Percentiles rank a stretch among this genome's conserved stretches.
Evolutionary conservation across 2,797 vertebrate genomes (phyloP).

Genomic region (Anolis apletophallus): DNA sequence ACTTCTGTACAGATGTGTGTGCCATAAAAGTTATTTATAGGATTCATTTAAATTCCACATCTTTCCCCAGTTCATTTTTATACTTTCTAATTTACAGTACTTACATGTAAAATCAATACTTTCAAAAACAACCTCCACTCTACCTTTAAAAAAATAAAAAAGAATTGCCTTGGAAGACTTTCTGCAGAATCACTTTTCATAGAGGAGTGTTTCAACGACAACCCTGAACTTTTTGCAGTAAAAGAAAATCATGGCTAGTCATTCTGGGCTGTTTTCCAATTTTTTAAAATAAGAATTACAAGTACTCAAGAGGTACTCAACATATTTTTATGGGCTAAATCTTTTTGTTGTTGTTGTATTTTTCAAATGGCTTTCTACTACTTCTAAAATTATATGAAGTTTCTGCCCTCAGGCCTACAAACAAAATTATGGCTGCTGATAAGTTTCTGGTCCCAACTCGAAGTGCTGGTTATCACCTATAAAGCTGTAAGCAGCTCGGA

Average conservation of each 20-base stretch:
- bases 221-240: slow-evolving; percentile 10
- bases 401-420: background rate
- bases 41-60: slow-evolving; percentile 75
- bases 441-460: no score
- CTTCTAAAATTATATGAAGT: slow-evolving; percentile 14
- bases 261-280: slow-evolving; percentile 32
- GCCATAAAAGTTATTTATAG: slow-evolving; percentile 74
- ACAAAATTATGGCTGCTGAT: background rate
- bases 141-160: slow-evolving; percentile 41
- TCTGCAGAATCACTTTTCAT: slow-evolving; percentile 64
- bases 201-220: slow-evolving; percentile 37
- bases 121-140: slow-evolving; percentile 64
- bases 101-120: slow-evolving; percentile 73
- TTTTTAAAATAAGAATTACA: slow-evolving; percentile 49
- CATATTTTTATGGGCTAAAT: background rate
- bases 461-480: no score
- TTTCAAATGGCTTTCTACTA: background rate
- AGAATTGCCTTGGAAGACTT: slow-evolving; percentile 48
- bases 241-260: slow-evolving; percentile 21
- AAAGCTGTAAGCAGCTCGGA: no score
- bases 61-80: slow-evolving; percentile 64
- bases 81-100: slow-evolving; percentile 71
- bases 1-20: slow-evolving; percentile 71
- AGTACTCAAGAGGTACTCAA: slow-evolving; percentile 18
- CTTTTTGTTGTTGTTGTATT: background rate